Percentiles rank a stretch among this genome's conserved stretches.
phyloP scores from a whole-genome alignment of 2,113 vertebrate genomes.

The Girardinichthys multiradiatus region DNA sequence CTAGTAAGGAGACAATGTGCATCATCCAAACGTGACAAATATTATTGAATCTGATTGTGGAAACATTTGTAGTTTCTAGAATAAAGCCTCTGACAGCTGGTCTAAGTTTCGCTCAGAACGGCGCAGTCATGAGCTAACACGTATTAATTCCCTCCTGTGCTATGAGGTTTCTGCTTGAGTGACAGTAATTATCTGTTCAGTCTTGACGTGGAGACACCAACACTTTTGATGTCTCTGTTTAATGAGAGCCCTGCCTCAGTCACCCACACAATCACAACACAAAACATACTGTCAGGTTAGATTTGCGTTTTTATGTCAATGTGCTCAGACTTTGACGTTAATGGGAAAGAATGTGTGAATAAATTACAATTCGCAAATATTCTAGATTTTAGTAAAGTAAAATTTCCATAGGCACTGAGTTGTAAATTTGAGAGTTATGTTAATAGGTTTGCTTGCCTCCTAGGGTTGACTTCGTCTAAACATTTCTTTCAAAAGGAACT shows the following conservation, averaged over 20 bases:
- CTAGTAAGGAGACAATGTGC: not conserved
- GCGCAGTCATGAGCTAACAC: constrained; percentile 45
- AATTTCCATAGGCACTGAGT: not conserved
- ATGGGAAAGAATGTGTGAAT: not conserved
- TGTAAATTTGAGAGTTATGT: not conserved
- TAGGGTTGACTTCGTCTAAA: not conserved
- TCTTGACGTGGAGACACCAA: constrained; percentile 50
- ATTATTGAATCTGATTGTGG: constrained; percentile 1
- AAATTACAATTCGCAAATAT: not conserved
- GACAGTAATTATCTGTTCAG: constrained; percentile 72
- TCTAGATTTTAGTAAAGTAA: not conserved
- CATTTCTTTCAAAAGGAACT: not conserved
- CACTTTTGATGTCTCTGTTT: constrained; percentile 67
- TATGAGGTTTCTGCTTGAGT: constrained; percentile 68
- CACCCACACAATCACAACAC: constrained; percentile 23
- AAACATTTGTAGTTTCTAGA: constrained; percentile 22
- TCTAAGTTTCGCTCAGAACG: constrained; percentile 46
- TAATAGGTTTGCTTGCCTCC: not conserved
- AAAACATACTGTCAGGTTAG: not conserved
- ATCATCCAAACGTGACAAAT: constrained; percentile 7
- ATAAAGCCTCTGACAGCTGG: constrained; percentile 44
- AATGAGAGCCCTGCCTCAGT: constrained; percentile 37
- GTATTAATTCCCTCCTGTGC: constrained; percentile 56
- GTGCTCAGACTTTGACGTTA: not conserved
- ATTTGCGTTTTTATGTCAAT: not conserved